Evolutionary conservation across 2,797 vertebrate species (phyloP).

Genomic region (Sarcoramphus papa): DNA sequence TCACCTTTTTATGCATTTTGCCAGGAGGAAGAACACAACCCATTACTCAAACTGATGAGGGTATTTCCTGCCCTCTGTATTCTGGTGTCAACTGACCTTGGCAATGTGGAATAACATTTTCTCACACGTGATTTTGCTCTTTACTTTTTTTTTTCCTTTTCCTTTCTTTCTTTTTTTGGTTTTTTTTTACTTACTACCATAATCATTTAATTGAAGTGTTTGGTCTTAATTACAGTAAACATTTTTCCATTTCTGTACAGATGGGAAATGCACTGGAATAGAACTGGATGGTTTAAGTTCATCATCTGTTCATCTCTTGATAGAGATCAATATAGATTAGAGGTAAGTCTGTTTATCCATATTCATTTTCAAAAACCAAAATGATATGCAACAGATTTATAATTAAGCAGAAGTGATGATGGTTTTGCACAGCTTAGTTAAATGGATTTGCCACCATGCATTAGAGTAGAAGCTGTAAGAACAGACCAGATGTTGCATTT

Average conservation of each 20-base stretch:
- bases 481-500: slow-evolving; percentile 29
- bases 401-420: slow-evolving; percentile 54
- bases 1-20: background rate
- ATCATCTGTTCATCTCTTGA: slow-evolving; percentile 51
- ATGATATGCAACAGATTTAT: slow-evolving; percentile 46
- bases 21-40: background rate
- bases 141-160: background rate
- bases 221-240: slow-evolving; percentile 39
- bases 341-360: slow-evolving; percentile 50
- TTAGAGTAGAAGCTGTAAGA: slow-evolving; percentile 24
- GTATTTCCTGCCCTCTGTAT: background rate
- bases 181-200: background rate
- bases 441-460: slow-evolving; percentile 21
- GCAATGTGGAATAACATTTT: background rate
- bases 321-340: slow-evolving; percentile 56
- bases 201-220: slow-evolving; percentile 11
- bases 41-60: background rate
- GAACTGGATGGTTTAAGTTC: slow-evolving; percentile 29
- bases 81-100: background rate
- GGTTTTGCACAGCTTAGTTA: slow-evolving; percentile 40
- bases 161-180: rapidly evolving
- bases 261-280: slow-evolving; percentile 31
- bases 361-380: slow-evolving; percentile 37
- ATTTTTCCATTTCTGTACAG: slow-evolving; percentile 25
- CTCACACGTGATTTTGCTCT: background rate